Conservation (phyloP, 1,140 invertebrate genomes). For the Drosophila sechellia region DNA sequence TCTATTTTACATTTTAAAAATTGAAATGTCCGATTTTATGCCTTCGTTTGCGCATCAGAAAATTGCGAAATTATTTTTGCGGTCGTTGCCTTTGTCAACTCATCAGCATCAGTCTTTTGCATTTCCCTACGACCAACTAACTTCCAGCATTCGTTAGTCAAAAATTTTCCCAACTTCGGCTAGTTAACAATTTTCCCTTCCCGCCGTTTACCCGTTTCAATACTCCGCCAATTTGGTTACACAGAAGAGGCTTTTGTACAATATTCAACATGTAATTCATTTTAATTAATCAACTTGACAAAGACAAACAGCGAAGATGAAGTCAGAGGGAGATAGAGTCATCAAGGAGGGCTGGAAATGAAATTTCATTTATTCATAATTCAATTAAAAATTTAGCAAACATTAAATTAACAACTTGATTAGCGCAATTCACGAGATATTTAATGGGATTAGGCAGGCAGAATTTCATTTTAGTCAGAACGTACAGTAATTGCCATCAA, state of each 20-base stretch:
- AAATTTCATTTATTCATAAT: conserved; percentile 65
- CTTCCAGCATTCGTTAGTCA: conserved; percentile 40
- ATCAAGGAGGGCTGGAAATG: conserved; percentile 13
- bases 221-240: conserved; percentile 8
- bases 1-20: background rate
- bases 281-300: conserved; percentile 67
- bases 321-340: conserved; percentile 7
- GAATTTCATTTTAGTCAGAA: conserved; percentile 62
- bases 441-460: conserved; percentile 63
- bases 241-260: conserved; percentile 30
- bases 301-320: conserved; percentile 43
- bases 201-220: too few relatives aligned
- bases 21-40: conserved; percentile 5
- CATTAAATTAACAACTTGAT: conserved; percentile 73
- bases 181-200: conserved; percentile 33
- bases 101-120: conserved; percentile 14
- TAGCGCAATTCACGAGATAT: conserved; percentile 74
- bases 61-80: conserved; percentile 17
- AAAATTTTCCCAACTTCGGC: conserved; percentile 32
- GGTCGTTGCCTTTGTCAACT: conserved; percentile 28
- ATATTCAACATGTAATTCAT: conserved; percentile 59
- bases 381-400: conserved; percentile 72
- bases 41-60: conserved; percentile 7
- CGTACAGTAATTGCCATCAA: conserved; percentile 48
- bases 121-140: conserved; percentile 20